These are phyloP conservation scores for Melieria picta DNA, from an alignment of 2,888 invertebrate genomes.

Conservation along the genomic window DNA sequence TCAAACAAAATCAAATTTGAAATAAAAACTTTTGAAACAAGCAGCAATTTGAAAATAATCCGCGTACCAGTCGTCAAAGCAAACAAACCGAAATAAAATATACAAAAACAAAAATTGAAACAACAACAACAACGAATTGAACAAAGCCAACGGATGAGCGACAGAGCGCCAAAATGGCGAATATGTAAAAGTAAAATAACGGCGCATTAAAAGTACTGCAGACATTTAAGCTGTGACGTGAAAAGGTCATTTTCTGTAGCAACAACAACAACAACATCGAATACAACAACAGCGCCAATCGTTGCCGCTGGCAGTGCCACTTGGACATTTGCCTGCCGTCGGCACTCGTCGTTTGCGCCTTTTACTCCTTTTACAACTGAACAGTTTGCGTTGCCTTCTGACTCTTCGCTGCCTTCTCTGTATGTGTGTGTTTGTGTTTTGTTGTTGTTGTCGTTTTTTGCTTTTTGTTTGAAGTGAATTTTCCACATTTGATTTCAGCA, in stretches of 20 bases:
- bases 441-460: not conserved
- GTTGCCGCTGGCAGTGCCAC: too few species aligned
- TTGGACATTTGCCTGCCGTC: too few species aligned
- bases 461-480: conserved; percentile 9
- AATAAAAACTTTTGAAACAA: conserved; percentile 47
- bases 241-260: conserved; percentile 54
- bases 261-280: conserved; percentile 5
- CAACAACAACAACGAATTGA: conserved; percentile 14
- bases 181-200: not conserved
- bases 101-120: conserved; percentile 29
- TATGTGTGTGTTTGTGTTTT: too few species aligned
- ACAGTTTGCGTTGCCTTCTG: not conserved
- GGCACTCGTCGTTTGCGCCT: too few species aligned
- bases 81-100: conserved; percentile 29
- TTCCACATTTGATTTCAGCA: conserved; percentile 44
- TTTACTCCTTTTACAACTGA: too few species aligned
- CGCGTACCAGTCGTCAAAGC: conserved; percentile 31
- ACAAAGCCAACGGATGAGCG: not conserved
- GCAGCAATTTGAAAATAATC: conserved; percentile 49
- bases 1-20: conserved; percentile 5
- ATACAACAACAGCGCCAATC: too few species aligned
- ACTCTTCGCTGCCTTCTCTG: not conserved
- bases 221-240: conserved; percentile 53
- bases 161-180: not conserved
- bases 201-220: conserved; percentile 39